Percentiles rank a stretch among this genome's conserved stretches.
phyloP scores from a whole-genome alignment of 1,140 invertebrate species.

The Coelopa frigida region DNA sequence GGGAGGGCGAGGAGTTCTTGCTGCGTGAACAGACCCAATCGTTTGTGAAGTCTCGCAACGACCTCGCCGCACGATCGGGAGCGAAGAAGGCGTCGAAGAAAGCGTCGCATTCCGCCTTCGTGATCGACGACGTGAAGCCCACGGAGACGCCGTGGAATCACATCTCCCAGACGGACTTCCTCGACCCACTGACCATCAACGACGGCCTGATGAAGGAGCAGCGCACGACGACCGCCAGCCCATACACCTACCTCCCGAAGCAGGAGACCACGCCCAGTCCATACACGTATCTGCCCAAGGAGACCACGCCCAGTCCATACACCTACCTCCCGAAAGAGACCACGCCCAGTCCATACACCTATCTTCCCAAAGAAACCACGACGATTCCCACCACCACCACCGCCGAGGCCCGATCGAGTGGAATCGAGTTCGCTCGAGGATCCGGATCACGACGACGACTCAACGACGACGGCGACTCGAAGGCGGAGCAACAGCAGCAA shows the following conservation, averaged over 20 bases:
- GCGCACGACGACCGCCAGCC: conserved; percentile 17
- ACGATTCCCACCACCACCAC: conserved; percentile 18
- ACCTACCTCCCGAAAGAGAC: conserved; percentile 19
- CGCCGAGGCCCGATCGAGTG: no score
- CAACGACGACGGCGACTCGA: background rate
- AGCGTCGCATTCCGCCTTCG: conserved; percentile 6
- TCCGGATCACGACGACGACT: background rate
- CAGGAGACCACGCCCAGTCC: conserved; percentile 14
- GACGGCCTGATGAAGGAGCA: conserved; percentile 51
- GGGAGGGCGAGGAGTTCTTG: conserved; percentile 32
- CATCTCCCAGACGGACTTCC: conserved; percentile 37
- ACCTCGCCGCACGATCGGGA: conserved; percentile 20
- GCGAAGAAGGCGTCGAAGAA: conserved; percentile 4
- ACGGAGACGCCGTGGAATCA: conserved; percentile 43
- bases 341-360: conserved; percentile 22
- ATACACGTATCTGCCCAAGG: background rate
- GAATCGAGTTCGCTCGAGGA: background rate
- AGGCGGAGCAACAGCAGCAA: no score
- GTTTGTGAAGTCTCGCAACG: conserved; percentile 36
- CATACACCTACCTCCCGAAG: conserved; percentile 24
- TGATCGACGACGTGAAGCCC: conserved; percentile 26
- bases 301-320: conserved; percentile 20
- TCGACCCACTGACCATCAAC: conserved; percentile 65
- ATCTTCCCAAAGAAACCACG: conserved; percentile 16
- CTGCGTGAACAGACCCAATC: conserved; percentile 42